Conservation (phyloP, 2,797 vertebrate species). For the Pagetopsis macropterus region DNA sequence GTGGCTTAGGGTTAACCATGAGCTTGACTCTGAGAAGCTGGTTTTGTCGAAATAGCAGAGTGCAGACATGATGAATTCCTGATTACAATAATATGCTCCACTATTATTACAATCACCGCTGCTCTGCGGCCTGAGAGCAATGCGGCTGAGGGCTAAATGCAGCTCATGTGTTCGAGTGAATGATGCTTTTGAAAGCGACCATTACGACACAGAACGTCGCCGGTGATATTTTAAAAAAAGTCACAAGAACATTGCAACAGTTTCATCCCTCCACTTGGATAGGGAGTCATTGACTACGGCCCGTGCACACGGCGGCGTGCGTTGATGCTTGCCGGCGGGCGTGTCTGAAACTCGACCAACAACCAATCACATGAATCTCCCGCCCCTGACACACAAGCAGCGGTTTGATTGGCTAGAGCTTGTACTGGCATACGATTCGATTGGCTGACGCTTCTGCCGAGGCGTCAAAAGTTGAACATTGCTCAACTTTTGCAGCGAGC, state of each 20-base stretch:
- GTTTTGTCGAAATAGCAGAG: background rate
- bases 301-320: no score
- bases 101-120: slow-evolving; percentile 10
- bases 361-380: no score
- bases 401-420: no score
- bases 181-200: slow-evolving; percentile 13
- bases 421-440: no score
- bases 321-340: no score
- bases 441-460: no score
- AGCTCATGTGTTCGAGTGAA: background rate
- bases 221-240: slow-evolving; percentile 13
- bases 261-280: background rate
- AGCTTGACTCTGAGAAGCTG: background rate
- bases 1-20: background rate
- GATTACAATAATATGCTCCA: background rate
- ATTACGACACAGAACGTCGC: slow-evolving; percentile 1
- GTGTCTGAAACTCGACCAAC: no score
- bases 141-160: background rate
- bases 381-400: no score
- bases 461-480: no score
- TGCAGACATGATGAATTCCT: slow-evolving; percentile 6
- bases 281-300: background rate
- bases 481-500: no score
- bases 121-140: background rate
- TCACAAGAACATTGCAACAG: no score